phyloP scores from a whole-genome alignment of 2,888 invertebrate species.

The Bugulina stolonifera region DNA sequence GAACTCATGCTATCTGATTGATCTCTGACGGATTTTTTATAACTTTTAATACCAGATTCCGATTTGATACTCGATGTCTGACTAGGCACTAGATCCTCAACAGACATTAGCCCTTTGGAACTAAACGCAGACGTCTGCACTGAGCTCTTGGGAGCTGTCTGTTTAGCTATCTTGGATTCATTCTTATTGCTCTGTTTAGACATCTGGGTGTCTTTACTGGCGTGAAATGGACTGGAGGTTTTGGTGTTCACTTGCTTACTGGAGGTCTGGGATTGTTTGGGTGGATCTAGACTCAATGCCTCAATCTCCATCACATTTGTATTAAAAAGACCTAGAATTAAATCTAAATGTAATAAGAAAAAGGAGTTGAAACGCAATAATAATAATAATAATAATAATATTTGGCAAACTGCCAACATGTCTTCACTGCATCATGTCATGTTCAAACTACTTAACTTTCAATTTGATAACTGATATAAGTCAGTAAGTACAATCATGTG shows the following conservation, averaged over 20 bases:
- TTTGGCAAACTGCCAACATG: too few species aligned
- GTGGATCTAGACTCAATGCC: not conserved
- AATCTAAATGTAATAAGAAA: not conserved
- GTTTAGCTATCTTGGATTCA: not conserved
- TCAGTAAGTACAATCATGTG: too few species aligned
- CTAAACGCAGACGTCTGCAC: not conserved
- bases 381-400: too few species aligned
- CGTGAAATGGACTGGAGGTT: not conserved
- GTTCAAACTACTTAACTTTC: too few species aligned
- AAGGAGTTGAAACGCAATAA: too few species aligned
- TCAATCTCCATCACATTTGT: not conserved
- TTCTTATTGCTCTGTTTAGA: too few species aligned
- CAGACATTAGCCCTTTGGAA: not conserved
- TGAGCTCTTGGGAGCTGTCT: not conserved
- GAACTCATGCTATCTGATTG: not conserved
- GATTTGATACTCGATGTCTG: not conserved
- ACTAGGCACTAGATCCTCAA: not conserved
- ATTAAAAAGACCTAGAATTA: not conserved
- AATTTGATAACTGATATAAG: too few species aligned
- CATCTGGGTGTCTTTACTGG: not conserved
- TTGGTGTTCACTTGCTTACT: not conserved
- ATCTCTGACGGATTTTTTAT: not conserved
- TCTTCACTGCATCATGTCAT: too few species aligned
- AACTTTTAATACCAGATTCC: slow-evolving; percentile 5
- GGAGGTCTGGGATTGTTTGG: not conserved